Conservation (phyloP, 2,113 vertebrate species). For the Dermatemys mawii region DNA sequence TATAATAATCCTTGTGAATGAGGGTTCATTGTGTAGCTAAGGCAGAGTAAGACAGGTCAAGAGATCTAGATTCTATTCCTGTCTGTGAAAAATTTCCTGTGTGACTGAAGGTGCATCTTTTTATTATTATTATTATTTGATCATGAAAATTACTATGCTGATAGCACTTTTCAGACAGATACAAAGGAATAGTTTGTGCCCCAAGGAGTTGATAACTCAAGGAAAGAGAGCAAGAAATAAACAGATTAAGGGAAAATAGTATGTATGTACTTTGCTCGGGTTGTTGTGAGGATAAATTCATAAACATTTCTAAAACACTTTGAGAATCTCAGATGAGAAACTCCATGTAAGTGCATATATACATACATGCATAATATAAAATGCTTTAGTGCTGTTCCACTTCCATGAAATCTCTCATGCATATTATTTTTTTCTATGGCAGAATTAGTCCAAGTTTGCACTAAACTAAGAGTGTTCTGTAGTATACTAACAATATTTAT, state of each 20-base stretch:
- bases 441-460: conserved; percentile 48
- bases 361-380: conserved; percentile 45
- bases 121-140: neutral
- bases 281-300: conserved; percentile 46
- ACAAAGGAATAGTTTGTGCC: neutral
- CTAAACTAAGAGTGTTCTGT: conserved; percentile 31
- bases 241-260: conserved; percentile 15
- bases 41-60: no score
- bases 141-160: neutral
- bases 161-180: neutral
- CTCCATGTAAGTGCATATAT: conserved; percentile 52
- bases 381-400: conserved; percentile 40
- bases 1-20: neutral
- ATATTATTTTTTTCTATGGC: conserved; percentile 41
- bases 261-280: neutral
- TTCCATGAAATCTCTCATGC: conserved; percentile 57
- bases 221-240: neutral
- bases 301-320: conserved; percentile 64
- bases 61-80: neutral
- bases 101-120: neutral
- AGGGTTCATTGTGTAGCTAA: neutral
- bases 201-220: no score
- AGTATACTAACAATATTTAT: conserved; percentile 40
- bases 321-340: conserved; percentile 58
- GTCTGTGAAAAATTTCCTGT: neutral